Evolutionary conservation across 2,797 vertebrate species (phyloP), one percentile per base, ranked within the genome.

Genomic region (Liasis olivaceus): DNA sequence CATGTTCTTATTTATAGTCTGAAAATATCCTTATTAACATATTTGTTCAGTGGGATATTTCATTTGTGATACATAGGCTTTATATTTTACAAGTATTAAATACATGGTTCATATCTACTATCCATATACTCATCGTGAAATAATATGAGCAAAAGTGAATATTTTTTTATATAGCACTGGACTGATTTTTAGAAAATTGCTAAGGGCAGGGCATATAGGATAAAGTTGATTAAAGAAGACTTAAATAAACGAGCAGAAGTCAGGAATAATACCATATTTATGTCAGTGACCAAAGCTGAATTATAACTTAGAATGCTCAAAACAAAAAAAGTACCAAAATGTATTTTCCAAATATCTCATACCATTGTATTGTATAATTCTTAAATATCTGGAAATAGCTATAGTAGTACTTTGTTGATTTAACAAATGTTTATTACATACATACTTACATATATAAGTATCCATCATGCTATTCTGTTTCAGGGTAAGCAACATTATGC

Each of bases 1-100:
- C 93, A 5, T 87, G 2, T 92, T 93, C 85, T 54, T 91, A 63
- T 96, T 95, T 93, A 84, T 77, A 92, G 72, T 66, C 90, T 90
- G 69, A 94, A 66, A 63, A 60, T 88, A 89, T 56, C 20, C 22
- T 60, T 89, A 54, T 64, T 85, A 60, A 64, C 22, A 31, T 51
- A 72, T 2, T 7, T 56, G 0, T 2, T 58, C 62, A 54, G 14
- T 69, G 62, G 85, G 87, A 59, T 1, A 15, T 56, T 87, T 58
- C 7, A 59, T 88, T 85, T 89, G 60, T 85, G 20, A 51, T 56
- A 47, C 59, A 26, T 88, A 69, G 47, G 28, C 9, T 20, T 85
- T 56, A 85, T 89, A 90, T 88, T 56, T 85, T 56, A 31, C 15
- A n/a, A 85, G 1, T 3, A 0, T 5, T n/a, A n/a, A 28, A 12